These are phyloP conservation scores for Sebastes matsubarae DNA, from an alignment of 2,797 vertebrate species.

Conservation along the genomic window DNA sequence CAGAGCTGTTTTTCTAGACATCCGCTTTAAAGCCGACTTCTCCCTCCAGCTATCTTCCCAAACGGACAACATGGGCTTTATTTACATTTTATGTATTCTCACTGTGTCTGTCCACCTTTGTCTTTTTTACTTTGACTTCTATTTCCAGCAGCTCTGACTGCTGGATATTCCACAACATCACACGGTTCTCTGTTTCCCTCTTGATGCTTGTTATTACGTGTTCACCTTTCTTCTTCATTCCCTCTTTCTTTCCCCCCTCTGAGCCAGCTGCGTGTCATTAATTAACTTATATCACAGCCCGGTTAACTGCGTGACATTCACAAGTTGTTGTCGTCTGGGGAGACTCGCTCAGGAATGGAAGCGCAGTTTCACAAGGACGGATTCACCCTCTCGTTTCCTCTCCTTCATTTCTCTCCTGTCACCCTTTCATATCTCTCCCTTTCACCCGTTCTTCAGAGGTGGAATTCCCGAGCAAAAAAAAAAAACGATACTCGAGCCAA, in stretches of 20 bases:
- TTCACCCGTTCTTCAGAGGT: conserved; percentile 41
- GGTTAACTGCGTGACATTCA: conserved; percentile 71
- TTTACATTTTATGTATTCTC: conserved; percentile 25
- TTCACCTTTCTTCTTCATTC: conserved; percentile 15
- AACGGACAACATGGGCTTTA: conserved; percentile 23
- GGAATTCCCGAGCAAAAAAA: conserved; percentile 40
- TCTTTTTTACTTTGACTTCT: conserved; percentile 21
- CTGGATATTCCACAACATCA: not conserved
- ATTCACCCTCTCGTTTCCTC: conserved; percentile 26
- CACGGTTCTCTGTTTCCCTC: not conserved
- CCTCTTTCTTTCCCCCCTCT: not conserved
- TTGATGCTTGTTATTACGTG: not conserved
- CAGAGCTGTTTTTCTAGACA: conserved; percentile 23
- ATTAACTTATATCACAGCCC: conserved; percentile 65
- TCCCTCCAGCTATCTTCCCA: conserved; percentile 18
- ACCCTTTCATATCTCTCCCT: conserved; percentile 35
- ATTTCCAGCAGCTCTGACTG: conserved; percentile 6
- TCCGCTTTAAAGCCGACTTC: conserved; percentile 13
- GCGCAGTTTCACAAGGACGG: conserved; percentile 54
- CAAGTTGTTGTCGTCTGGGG: conserved; percentile 49
- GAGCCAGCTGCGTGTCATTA: conserved; percentile 61
- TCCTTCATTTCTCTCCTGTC: conserved; percentile 15
- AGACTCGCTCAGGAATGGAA: conserved; percentile 42
- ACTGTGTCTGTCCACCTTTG: conserved; percentile 27
- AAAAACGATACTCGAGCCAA: conserved; percentile 46